Conservation (phyloP, 2,888 invertebrate species). For the Steinernema carpocapsae region DNA sequence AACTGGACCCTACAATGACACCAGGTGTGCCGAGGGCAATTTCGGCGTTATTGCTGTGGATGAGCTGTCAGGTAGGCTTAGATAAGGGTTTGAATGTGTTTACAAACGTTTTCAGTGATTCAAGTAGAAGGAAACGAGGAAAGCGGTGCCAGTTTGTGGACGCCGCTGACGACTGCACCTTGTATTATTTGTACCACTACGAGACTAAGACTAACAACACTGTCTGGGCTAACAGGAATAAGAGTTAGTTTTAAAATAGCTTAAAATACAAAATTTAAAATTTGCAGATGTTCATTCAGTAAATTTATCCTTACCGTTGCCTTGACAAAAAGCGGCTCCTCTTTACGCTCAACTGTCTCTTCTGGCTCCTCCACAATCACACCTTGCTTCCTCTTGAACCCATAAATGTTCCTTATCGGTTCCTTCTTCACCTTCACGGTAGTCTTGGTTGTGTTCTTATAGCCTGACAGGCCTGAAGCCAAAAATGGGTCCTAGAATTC, state of each 20-base stretch:
- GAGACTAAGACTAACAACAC: slow-evolving; percentile 67
- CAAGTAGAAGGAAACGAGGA: slow-evolving; percentile 57
- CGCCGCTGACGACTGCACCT: slow-evolving; percentile 72
- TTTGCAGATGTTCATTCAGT: no score
- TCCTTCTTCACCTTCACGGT: not conserved
- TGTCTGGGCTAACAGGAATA: slow-evolving; percentile 71
- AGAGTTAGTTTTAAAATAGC: slow-evolving; percentile 66
- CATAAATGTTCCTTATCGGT: slow-evolving; percentile 48
- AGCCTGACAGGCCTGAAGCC: not conserved
- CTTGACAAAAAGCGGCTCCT: no score
- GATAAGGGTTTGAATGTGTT: not conserved
- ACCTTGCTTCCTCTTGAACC: slow-evolving; percentile 44
- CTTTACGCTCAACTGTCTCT: no score
- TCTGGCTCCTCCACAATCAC: no score
- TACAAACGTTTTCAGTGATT: slow-evolving; percentile 53
- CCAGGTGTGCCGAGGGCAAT: slow-evolving; percentile 71
- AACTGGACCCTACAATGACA: slow-evolving; percentile 75
- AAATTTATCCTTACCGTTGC: no score
- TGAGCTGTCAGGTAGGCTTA: slow-evolving; percentile 60
- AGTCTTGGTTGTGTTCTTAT: not conserved
- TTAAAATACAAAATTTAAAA: no score
- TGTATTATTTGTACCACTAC: slow-evolving; percentile 72
- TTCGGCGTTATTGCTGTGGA: slow-evolving; percentile 73
- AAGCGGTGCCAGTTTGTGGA: slow-evolving; percentile 72
- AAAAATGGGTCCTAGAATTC: slow-evolving; percentile 11